phyloP scores from a whole-genome alignment of 1,140 invertebrate genomes.

The Melitaea cinxia region DNA sequence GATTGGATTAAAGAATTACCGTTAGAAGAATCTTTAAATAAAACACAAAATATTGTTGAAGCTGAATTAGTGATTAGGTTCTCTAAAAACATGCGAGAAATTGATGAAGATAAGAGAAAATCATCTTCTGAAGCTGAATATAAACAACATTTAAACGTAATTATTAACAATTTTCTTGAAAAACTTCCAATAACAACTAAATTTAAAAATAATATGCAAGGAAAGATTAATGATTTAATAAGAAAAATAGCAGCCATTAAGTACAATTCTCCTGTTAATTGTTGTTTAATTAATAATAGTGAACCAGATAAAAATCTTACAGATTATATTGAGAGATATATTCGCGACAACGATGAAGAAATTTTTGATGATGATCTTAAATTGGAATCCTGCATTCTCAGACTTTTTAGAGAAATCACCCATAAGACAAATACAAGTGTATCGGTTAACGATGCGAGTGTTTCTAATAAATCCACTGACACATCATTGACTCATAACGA shows the following conservation, averaged over 20 bases:
- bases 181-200: conserved; percentile 34
- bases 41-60: conserved; percentile 29
- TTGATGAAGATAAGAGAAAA: conserved; percentile 37
- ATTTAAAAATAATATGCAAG: conserved; percentile 22
- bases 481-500: conserved; percentile 21
- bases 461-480: background rate
- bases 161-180: conserved; percentile 32
- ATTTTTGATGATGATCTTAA: conserved; percentile 45
- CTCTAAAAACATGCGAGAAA: conserved; percentile 45
- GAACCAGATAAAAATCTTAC: background rate
- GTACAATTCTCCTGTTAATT: background rate
- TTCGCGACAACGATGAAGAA: conserved; percentile 36
- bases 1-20: conserved; percentile 53
- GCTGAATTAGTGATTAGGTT: conserved; percentile 45
- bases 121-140: background rate
- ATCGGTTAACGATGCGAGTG: background rate
- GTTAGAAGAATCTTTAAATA: conserved; percentile 40
- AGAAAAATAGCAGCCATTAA: conserved; percentile 29
- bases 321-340: conserved; percentile 46
- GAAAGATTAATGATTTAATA: conserved; percentile 39
- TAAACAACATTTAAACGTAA: conserved; percentile 30
- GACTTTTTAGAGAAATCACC: conserved; percentile 46
- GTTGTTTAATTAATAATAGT: background rate
- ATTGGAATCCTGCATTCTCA: conserved; percentile 42
- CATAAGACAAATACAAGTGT: conserved; percentile 27